Evolutionary conservation across 2,797 vertebrate genomes (phyloP).

Genomic region (Orientallactaga sibirica): DNA sequence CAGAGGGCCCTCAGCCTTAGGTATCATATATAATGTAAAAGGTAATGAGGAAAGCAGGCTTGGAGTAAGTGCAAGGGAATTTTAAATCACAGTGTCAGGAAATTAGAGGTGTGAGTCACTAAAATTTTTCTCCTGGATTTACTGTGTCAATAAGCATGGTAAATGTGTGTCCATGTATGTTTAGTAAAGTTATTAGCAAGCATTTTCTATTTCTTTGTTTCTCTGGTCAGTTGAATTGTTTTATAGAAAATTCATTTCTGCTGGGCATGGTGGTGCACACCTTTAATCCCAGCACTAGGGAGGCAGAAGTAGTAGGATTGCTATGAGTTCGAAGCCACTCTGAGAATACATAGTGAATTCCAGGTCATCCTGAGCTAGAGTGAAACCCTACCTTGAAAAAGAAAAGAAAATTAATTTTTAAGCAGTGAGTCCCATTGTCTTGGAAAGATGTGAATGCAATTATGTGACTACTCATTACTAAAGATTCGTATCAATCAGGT

Average conservation of each 20-base stretch:
- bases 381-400: too few species aligned
- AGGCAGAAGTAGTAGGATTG: too few species aligned
- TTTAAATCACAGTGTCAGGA: background rate
- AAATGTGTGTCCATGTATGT: background rate
- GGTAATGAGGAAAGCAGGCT: background rate
- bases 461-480: background rate
- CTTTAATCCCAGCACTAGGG: too few species aligned
- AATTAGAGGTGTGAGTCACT: background rate
- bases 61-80: background rate
- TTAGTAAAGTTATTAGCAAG: slow-evolving; percentile 16
- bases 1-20: background rate
- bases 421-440: background rate
- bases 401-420: too few species aligned
- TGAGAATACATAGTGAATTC: too few species aligned
- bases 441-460: background rate
- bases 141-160: slow-evolving; percentile 17
- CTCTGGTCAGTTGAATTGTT: background rate
- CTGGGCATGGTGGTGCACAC: too few species aligned
- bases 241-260: background rate
- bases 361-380: too few species aligned
- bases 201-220: background rate
- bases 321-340: too few species aligned
- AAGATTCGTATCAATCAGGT: background rate
- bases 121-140: background rate
- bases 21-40: background rate